phyloP scores from a whole-genome alignment of 2,888 invertebrate species.

The Drosophila flavopinicola region DNA sequence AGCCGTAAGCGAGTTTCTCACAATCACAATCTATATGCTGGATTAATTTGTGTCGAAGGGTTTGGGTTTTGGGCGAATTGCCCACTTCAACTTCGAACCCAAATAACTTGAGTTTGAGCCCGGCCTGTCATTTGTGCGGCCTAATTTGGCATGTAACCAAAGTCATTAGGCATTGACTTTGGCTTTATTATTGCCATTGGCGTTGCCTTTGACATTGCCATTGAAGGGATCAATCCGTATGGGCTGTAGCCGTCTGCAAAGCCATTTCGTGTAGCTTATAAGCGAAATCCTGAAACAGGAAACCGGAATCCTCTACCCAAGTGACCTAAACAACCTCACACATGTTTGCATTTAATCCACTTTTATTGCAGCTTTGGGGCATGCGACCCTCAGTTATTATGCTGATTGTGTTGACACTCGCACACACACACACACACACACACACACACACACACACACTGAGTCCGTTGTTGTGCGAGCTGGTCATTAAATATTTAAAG shows the following conservation, averaged over 20 bases:
- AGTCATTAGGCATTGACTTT: conserved; percentile 63
- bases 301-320: conserved; percentile 10
- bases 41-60: conserved; percentile 18
- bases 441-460: conserved; percentile 24
- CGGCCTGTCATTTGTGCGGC: conserved; percentile 49
- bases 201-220: conserved; percentile 35
- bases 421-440: conserved; percentile 7
- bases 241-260: conserved; percentile 9
- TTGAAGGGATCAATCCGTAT: conserved; percentile 53
- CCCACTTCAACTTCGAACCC: conserved; percentile 39
- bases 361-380: conserved; percentile 60
- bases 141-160: conserved; percentile 70
- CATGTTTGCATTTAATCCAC: conserved; percentile 76
- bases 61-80: conserved; percentile 11
- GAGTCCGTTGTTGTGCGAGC: conserved; percentile 32
- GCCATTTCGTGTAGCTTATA: conserved; percentile 11
- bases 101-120: conserved; percentile 27
- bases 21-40: conserved; percentile 7
- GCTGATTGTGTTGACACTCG: conserved; percentile 73
- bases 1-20: not conserved
- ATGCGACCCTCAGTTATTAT: conserved; percentile 61
- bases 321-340: conserved; percentile 40
- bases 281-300: not conserved
- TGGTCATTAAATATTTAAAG: conserved; percentile 61
- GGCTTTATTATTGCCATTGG: conserved; percentile 22